Conservation (phyloP, 1,140 invertebrate genomes). For the Rhopalosiphum maidis region DNA sequence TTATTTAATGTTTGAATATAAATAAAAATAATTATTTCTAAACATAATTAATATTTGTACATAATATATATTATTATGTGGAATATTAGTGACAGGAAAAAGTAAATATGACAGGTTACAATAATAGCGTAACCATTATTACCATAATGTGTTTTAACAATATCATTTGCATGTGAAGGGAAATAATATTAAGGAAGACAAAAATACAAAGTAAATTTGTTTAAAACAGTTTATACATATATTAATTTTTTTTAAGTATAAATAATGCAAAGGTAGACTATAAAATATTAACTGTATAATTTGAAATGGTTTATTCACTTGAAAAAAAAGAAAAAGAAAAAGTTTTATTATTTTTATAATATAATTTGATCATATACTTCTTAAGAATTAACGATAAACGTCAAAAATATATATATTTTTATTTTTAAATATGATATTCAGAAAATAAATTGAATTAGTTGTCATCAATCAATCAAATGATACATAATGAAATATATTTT, state of each 20-base stretch:
- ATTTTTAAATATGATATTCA: not conserved
- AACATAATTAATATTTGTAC: not conserved
- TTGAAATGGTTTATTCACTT: not conserved
- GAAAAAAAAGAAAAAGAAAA: not conserved
- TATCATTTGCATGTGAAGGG: not conserved
- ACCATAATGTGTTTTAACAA: not conserved
- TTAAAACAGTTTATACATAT: not conserved
- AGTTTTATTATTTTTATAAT: not conserved
- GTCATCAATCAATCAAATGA: not conserved
- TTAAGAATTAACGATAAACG: not conserved
- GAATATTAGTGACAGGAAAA: not conserved
- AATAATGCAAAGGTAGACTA: not conserved
- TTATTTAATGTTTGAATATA: not conserved
- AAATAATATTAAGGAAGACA: not conserved
- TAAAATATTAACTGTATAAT: not conserved
- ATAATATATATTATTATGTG: not conserved
- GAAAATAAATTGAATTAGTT: not conserved
- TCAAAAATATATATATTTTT: not conserved
- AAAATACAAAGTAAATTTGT: not conserved
- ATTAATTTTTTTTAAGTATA: not conserved
- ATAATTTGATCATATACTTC: not conserved
- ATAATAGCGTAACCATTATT: not conserved
- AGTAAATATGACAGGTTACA: not conserved
- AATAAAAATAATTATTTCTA: not conserved
- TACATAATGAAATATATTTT: not conserved